Conservation (phyloP, 2,888 invertebrate genomes). For the Euplagia quadripunctaria region DNA sequence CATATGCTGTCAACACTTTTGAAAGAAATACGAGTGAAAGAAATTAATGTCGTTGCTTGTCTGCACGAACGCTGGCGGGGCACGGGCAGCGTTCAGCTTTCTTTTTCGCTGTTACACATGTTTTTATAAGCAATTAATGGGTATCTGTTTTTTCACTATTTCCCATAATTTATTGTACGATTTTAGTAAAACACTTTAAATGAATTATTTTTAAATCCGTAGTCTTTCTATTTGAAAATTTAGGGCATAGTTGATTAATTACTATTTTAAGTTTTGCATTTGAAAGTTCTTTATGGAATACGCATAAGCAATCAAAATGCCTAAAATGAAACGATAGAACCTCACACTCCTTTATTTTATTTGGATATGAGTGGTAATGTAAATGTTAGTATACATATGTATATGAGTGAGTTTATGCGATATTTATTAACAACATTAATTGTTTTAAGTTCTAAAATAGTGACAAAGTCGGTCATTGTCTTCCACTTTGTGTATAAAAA, state of each 20-base stretch:
- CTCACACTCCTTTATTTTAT: background rate
- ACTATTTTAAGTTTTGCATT: slow-evolving; percentile 41
- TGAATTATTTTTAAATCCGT: slow-evolving; percentile 24
- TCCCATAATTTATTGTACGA: slow-evolving; percentile 36
- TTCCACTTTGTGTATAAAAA: slow-evolving; percentile 28
- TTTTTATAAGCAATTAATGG: slow-evolving; percentile 7
- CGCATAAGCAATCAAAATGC: slow-evolving; percentile 30
- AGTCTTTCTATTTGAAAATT: slow-evolving; percentile 32
- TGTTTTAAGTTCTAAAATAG: slow-evolving; percentile 12
- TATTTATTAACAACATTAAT: slow-evolving; percentile 26
- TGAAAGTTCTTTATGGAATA: slow-evolving; percentile 28
- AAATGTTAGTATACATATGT: slow-evolving; percentile 11
- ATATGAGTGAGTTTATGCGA: slow-evolving; percentile 23
- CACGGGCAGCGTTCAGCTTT: too few species aligned
- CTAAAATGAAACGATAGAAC: slow-evolving; percentile 16
- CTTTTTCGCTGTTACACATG: slow-evolving; percentile 12
- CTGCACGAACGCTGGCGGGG: too few species aligned
- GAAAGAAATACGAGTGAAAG: background rate
- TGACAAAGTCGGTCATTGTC: slow-evolving; percentile 20
- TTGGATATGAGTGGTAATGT: slow-evolving; percentile 3
- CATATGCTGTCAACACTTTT: background rate
- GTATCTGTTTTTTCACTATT: slow-evolving; percentile 16
- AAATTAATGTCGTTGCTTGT: too few species aligned
- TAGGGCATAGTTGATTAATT: slow-evolving; percentile 41
- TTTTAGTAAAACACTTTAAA: slow-evolving; percentile 34